Evolutionary conservation across 2,888 invertebrate species (phyloP), one percentile per base, ranked within the genome.

Genomic region (Ormyrus nitidulus): DNA sequence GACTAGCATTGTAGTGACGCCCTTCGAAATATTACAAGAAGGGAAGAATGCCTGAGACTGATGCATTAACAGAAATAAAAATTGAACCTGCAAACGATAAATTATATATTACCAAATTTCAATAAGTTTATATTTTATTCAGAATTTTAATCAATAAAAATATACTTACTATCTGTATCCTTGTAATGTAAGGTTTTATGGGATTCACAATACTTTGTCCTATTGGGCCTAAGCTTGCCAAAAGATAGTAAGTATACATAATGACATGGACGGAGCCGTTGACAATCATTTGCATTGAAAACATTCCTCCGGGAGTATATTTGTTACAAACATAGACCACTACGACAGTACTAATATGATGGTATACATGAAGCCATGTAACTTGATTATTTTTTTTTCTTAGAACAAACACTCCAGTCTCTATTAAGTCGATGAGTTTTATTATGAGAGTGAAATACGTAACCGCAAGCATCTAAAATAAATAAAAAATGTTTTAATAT

Each of bases 241-340:
- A 85, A 6, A 94, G 91, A 86, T 96, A 96, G 89, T 96, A 96
- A 0, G 92, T 91, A 87, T 96, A 96, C 95, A 95, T 95, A 5
- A 95, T 87, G 0, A 95, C 92, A 84, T 96, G 95, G 0, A 95
- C 92, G 0, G 90, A 88, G 64, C 92, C 93, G 88, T 96, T 96
- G 53, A 95, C 80, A 86, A 94, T 87, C 0, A 93, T 90, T 0
- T 93, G 91, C 85, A 94, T 93, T 0, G 93, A 91, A 0, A 93
- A 89, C 88, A 94, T 92, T 53, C 93, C 94, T 84, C 94, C 95
- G 93, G 91, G 92, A 75, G 93, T 89, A 86, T 92, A 93, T 90
- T 93, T 94, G 5, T 92, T 89, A 0, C 90, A 92, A 0, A 92
- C 58, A 93, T 94, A 95, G 0, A 92, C 85, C 0, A 95, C 87